Percentiles rank a stretch among this genome's conserved stretches.
phyloP scores from a whole-genome alignment of 2,888 invertebrate genomes.

The Salticus scenicus region DNA sequence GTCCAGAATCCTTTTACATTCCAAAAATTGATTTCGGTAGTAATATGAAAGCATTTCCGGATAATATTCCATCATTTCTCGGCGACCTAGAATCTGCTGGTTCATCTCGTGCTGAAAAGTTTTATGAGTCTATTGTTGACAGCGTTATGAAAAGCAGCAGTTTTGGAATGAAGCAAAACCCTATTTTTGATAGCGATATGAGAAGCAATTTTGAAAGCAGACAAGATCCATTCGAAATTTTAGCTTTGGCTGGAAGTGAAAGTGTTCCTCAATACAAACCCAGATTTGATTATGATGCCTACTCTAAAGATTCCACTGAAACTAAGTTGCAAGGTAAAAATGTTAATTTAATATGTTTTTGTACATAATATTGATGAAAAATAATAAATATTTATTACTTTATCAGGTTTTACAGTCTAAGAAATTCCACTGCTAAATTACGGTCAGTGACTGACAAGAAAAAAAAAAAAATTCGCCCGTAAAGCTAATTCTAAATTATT shows the following conservation, averaged over 20 bases:
- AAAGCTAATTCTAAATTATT: too few species aligned
- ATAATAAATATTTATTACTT: too few species aligned
- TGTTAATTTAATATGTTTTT: too few species aligned
- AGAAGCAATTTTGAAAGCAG: background rate
- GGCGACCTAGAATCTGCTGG: slow-evolving; percentile 37
- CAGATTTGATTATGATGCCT: slow-evolving; percentile 52
- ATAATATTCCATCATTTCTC: slow-evolving; percentile 32
- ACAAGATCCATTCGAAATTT: slow-evolving; percentile 17
- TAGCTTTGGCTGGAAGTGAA: slow-evolving; percentile 46
- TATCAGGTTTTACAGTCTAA: too few species aligned
- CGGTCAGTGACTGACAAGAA: too few species aligned
- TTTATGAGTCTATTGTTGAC: slow-evolving; percentile 49
- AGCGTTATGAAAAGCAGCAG: slow-evolving; percentile 19
- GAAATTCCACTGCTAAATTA: too few species aligned
- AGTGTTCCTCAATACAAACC: slow-evolving; percentile 36
- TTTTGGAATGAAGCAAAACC: background rate
- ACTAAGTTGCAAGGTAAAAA: slow-evolving; percentile 55
- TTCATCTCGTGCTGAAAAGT: slow-evolving; percentile 27
- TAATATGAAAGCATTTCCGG: slow-evolving; percentile 17
- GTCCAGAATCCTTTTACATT: slow-evolving; percentile 23
- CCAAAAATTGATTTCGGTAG: slow-evolving; percentile 27
- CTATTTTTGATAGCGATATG: slow-evolving; percentile 32
- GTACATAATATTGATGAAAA: too few species aligned
- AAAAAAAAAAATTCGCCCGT: too few species aligned
- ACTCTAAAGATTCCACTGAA: slow-evolving; percentile 47